These are phyloP conservation scores for Lacerta viridis DNA, from an alignment of 2,797 vertebrate species.

Conservation along the genomic window DNA sequence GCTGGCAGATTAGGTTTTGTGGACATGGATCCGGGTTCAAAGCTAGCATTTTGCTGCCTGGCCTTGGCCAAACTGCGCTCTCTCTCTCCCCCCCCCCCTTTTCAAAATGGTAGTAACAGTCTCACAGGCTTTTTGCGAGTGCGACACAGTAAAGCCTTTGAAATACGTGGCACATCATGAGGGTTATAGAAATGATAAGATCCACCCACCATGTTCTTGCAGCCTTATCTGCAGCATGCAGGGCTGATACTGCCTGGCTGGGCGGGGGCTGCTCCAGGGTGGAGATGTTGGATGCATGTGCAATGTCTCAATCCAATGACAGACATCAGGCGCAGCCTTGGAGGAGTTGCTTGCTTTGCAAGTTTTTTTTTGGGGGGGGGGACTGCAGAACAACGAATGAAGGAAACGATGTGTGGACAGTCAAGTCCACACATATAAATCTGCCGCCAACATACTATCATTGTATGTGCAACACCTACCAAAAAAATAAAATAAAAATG, in stretches of 20 bases:
- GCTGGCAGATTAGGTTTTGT: not conserved
- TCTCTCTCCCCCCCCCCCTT: not conserved
- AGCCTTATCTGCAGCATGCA: conserved; percentile 5
- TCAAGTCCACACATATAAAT: no score
- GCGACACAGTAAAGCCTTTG: not conserved
- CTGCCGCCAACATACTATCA: no score
- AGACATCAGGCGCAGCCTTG: not conserved
- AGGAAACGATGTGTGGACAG: no score
- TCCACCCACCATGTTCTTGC: not conserved
- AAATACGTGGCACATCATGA: not conserved
- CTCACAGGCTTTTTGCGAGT: not conserved
- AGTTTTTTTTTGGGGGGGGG: not conserved
- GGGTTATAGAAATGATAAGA: not conserved
- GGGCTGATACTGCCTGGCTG: not conserved
- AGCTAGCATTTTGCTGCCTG: not conserved
- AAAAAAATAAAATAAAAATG: not conserved
- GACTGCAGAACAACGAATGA: no score
- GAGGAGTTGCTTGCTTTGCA: not conserved
- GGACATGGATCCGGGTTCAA: not conserved
- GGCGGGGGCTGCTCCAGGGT: not conserved
- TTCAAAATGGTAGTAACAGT: not conserved
- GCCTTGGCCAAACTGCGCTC: not conserved
- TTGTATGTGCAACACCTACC: no score
- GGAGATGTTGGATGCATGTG: not conserved
- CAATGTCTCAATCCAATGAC: not conserved